phyloP scores from a whole-genome alignment of 2,888 invertebrate genomes.

The Heliconius ismenius region DNA sequence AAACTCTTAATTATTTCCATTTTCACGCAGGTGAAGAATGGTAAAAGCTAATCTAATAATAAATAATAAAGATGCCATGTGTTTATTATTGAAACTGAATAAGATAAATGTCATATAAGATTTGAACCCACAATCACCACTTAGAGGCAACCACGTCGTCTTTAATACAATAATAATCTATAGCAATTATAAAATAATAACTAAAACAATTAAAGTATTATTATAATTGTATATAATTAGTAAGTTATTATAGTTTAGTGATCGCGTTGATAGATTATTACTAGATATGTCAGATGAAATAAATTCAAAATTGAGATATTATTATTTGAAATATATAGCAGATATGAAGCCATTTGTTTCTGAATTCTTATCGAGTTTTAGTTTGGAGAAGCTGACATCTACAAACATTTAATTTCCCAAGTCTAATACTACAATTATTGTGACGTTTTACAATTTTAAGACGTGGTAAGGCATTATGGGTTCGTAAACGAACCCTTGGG shows the following conservation, averaged over 20 bases:
- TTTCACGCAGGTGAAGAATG: background rate
- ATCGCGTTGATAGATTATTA: background rate
- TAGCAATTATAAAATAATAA: background rate
- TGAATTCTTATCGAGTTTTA: too few species aligned
- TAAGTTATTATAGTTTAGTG: conserved; percentile 3
- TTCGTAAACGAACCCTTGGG: too few species aligned
- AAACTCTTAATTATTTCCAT: background rate
- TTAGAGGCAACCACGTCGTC: background rate
- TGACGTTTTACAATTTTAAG: too few species aligned
- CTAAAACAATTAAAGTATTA: background rate
- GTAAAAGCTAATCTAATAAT: background rate
- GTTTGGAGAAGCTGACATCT: too few species aligned
- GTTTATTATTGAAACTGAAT: too few species aligned
- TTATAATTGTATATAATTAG: background rate
- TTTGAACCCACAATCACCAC: background rate
- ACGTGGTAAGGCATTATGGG: too few species aligned
- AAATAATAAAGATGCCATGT: background rate
- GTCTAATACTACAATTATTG: too few species aligned
- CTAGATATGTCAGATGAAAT: background rate
- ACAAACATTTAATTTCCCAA: too few species aligned
- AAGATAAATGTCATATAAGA: too few species aligned
- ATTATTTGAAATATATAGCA: background rate
- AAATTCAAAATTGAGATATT: background rate
- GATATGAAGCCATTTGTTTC: too few species aligned
- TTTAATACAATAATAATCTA: background rate